Evolutionary conservation across 2,113 vertebrate genomes (phyloP).

Genomic region (Tichodroma muraria): DNA sequence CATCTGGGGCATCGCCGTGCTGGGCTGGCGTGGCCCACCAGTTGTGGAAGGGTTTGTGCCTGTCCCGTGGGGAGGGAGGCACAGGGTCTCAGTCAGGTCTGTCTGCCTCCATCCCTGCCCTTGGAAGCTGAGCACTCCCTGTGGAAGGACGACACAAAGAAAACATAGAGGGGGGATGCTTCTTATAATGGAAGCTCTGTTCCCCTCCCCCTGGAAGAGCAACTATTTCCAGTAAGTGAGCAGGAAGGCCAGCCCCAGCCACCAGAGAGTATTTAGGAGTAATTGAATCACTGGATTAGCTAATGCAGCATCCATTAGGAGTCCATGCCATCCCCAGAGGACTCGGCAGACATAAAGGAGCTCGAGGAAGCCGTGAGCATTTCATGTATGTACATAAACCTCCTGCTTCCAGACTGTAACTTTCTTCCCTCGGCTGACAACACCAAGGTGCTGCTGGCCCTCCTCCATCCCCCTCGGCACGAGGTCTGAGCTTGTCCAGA

Average conservation of each 20-base stretch:
- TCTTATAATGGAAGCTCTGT: neutral
- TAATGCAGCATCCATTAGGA: slow-evolving; percentile 82
- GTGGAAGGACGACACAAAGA: neutral
- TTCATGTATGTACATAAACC: slow-evolving; percentile 11
- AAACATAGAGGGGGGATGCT: neutral
- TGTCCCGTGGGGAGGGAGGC: fast-evolving
- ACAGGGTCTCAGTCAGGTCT: neutral
- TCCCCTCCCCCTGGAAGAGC: slow-evolving; percentile 55
- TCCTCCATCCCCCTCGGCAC: neutral
- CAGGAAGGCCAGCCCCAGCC: slow-evolving; percentile 63
- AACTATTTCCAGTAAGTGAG: slow-evolving; percentile 72
- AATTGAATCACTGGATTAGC: slow-evolving; percentile 82
- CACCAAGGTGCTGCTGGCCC: neutral
- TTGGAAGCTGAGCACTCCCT: neutral
- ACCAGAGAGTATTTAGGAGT: slow-evolving; percentile 73
- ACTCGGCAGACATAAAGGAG: slow-evolving; percentile 26
- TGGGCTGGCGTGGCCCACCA: neutral
- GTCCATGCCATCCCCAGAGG: slow-evolving; percentile 59
- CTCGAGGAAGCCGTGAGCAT: slow-evolving; percentile 18
- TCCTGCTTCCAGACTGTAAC: slow-evolving; percentile 4
- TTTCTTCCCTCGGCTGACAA: neutral
- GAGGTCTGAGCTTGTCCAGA: slow-evolving; percentile 38
- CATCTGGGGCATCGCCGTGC: fast-evolving
- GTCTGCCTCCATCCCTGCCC: neutral
- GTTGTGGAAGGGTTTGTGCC: neutral